Conservation (phyloP, 1,140 invertebrate species). For the Leptopilina clavipes region DNA sequence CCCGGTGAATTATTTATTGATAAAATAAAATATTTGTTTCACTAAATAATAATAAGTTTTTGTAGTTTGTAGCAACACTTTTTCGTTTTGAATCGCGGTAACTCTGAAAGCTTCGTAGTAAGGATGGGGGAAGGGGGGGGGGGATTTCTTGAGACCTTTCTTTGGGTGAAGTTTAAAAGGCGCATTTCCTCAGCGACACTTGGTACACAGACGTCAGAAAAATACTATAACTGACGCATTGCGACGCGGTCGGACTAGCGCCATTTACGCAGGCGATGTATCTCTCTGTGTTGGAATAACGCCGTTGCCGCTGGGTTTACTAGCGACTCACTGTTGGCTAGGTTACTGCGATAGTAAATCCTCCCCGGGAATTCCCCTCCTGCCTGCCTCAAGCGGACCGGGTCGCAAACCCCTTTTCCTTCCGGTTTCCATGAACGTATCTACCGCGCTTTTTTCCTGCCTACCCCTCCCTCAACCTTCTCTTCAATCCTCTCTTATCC, state of each 20-base stretch:
- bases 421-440: slow-evolving; percentile 46
- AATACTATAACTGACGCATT: slow-evolving; percentile 28
- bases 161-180: background rate
- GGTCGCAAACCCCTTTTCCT: slow-evolving; percentile 47
- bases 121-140: no score
- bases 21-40: no score
- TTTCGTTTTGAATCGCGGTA: no score
- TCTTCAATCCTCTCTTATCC: slow-evolving; percentile 1
- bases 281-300: slow-evolving; percentile 30
- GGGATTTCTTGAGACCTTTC: background rate
- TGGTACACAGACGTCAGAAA: slow-evolving; percentile 19
- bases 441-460: slow-evolving; percentile 45
- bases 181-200: slow-evolving; percentile 18
- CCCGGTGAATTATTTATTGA: no score
- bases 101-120: background rate
- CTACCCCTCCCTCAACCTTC: slow-evolving; percentile 1
- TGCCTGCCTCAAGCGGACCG: slow-evolving; percentile 16
- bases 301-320: slow-evolving; percentile 11
- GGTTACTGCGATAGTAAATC: slow-evolving; percentile 33
- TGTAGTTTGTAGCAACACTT: no score
- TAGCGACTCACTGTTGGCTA: slow-evolving; percentile 31
- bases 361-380: slow-evolving; percentile 7
- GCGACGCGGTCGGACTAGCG: slow-evolving; percentile 31
- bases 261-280: slow-evolving; percentile 24
- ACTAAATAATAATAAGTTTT: no score